Evolutionary conservation across 2,888 invertebrate genomes (phyloP), one percentile per base, ranked within the genome.

Genomic region (Drosophila rubida): DNA sequence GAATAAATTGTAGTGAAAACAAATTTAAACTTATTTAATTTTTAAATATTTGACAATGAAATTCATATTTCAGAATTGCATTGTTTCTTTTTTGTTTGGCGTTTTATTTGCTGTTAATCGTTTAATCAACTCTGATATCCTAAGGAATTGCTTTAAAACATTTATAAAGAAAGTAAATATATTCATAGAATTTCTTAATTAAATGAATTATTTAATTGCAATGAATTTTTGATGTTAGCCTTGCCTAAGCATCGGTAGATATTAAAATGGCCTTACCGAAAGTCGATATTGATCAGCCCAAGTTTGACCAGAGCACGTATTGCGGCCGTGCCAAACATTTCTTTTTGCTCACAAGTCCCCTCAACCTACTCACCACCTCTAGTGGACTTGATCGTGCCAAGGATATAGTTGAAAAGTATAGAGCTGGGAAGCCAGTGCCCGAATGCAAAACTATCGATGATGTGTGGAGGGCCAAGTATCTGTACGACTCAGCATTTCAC

Each of bases 401-500:
- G 5, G 92, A 93, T 45, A 93, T 98, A 61, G 96, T 99, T 2
- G 92, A 93, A 1, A 94, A 94, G 85, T 98, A 97, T 93, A 96
- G 95, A 91, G 91, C 93, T 4, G 91, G 92, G 2, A 92, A 92
- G 71, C 83, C 89, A 42, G 88, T 94, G 72, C 94, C 94, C 0
- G 89, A 93, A 0, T 94, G 94, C 13, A 93, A 96, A 64, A 94
- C 95, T 13, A 95, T 95, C 70, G 95, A 97, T 42, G 95, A 97
- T 75, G 91, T 99, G 42, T 99, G 99, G 98, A 92, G 93, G 32
- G 96, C 96, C 6, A 99, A 99, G 92, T 96, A 97, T 88, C 91
- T 99, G 19, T 98, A 98, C 92, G 99, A 99, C 92, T 99, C 99
- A 25, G 99, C 99, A 0, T 99, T 95, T 91, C 99, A 99, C 92